Conservation (phyloP, 2,113 vertebrate genomes). For the Tympanuchus pallidicinctus region DNA sequence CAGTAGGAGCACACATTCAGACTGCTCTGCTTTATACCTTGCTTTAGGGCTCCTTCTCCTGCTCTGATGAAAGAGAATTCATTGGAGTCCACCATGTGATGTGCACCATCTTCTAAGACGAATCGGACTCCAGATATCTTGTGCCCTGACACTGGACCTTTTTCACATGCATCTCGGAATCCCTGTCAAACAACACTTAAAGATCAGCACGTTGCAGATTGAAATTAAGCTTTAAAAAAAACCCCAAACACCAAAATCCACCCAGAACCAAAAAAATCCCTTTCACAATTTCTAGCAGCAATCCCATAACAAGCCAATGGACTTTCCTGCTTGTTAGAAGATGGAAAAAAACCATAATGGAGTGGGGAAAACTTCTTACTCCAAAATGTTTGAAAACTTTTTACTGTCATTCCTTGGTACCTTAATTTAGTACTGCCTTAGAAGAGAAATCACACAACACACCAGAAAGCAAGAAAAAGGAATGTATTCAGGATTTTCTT, state of each 20-base stretch:
- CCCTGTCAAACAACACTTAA: slow-evolving; percentile 77
- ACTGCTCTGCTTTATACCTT: slow-evolving; percentile 76
- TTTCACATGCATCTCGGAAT: slow-evolving; percentile 90
- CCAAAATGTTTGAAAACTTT: background rate
- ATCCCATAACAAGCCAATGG: rapidly evolving
- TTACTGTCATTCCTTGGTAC: background rate
- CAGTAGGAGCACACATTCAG: rapidly evolving
- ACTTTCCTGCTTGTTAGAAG: background rate
- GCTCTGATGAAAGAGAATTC: slow-evolving; percentile 94
- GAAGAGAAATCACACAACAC: rapidly evolving
- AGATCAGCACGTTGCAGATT: background rate
- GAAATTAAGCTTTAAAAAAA: background rate
- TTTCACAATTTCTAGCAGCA: background rate
- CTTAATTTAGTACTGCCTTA: background rate
- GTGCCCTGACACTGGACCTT: slow-evolving; percentile 87
- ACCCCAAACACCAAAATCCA: background rate
- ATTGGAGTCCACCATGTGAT: slow-evolving; percentile 97
- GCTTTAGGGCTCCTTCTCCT: slow-evolving; percentile 93
- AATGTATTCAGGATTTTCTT: background rate
- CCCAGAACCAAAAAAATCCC: background rate
- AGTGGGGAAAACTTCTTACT: background rate
- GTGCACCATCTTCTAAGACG: slow-evolving; percentile 88
- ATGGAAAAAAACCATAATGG: background rate
- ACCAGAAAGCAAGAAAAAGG: background rate
- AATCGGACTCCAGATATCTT: slow-evolving; percentile 91